These are phyloP conservation scores for Drosophila paranaensis DNA, from an alignment of 2,888 invertebrate genomes.

Conservation along the genomic window DNA sequence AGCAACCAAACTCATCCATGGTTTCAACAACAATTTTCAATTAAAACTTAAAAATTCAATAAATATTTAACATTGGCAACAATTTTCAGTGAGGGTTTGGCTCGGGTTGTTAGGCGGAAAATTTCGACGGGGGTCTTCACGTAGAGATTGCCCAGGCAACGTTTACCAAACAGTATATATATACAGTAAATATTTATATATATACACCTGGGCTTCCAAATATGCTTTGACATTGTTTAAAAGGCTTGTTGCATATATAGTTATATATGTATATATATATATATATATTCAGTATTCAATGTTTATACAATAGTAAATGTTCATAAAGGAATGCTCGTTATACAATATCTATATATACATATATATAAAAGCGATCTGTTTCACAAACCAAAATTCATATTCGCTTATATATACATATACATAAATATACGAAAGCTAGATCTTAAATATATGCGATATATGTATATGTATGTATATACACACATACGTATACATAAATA, in stretches of 20 bases:
- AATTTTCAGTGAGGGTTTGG: slow-evolving; percentile 25
- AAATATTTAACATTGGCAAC: slow-evolving; percentile 1
- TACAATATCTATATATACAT: slow-evolving; percentile 50
- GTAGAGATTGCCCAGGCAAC: slow-evolving; percentile 37
- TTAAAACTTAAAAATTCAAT: background rate
- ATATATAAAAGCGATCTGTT: slow-evolving; percentile 66
- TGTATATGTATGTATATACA: slow-evolving; percentile 22
- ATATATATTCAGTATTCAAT: slow-evolving; percentile 59
- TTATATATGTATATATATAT: slow-evolving; percentile 6
- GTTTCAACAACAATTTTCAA: slow-evolving; percentile 21
- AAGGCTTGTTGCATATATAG: slow-evolving; percentile 28
- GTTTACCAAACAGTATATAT: slow-evolving; percentile 11
- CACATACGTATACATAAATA: background rate
- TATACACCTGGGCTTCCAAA: background rate
- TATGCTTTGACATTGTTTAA: slow-evolving; percentile 32
- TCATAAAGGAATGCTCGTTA: slow-evolving; percentile 69
- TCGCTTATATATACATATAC: slow-evolving; percentile 51
- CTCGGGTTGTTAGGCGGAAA: slow-evolving; percentile 32
- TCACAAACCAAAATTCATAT: slow-evolving; percentile 69
- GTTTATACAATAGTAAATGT: slow-evolving; percentile 48
- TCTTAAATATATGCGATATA: slow-evolving; percentile 33
- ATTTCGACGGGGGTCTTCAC: slow-evolving; percentile 19
- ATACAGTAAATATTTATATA: background rate
- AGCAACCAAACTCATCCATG: slow-evolving; percentile 76
- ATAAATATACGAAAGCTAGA: slow-evolving; percentile 19